Base-by-base conservation (phyloP, 2,888 invertebrate species). In the Eustalomyia histrio region DNA sequence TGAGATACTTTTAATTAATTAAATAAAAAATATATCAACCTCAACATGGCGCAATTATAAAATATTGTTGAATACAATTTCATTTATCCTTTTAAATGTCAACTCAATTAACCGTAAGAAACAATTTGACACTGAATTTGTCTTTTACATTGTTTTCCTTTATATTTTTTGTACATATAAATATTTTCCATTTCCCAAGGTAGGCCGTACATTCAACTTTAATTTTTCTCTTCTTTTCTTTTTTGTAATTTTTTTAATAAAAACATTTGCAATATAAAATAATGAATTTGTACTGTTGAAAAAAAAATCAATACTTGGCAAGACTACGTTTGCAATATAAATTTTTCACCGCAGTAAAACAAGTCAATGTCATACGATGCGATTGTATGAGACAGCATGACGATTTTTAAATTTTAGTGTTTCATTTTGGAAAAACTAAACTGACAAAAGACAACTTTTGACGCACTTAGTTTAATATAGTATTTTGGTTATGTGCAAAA, bases 291-390 rank as follows among this genome's bases (percentile, higher is more conserved):
- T 47, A 52, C 52, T 18, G 29, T 29, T 0, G 17, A 60, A 35
- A 60, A 57, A 57, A 60, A 57, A 57, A 60, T 60, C 58, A 60
- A 60, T 60, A 60, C 18, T 60, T 60, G 58, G 58, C 58, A 60
- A 35, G 18, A 60, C 16, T 47, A 29, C 29, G n/a, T 47, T 47
- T 47, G 43, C 14, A 47, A 47, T 60, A 60, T 33, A 60, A 17
- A 47, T 33, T 35, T 60, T 35, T 60, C 58, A 33, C 35, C 39
- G 58, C 58, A 60, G 58, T 60, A 35, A 35, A 60, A 60, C 58
- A 60, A 60, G 58, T 60, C 58, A 60, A 60, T 60, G 58, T 60
- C 58, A 60, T 17, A 35, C 7, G n/a, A 16, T 17, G 35, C 16
- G 17, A 60, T 60, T 60, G 10, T 18, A 35, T 33, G 35, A 35